These are phyloP conservation scores for Oasisia sp. DNA, from an alignment of 2,888 invertebrate species.

Conservation along the genomic window DNA sequence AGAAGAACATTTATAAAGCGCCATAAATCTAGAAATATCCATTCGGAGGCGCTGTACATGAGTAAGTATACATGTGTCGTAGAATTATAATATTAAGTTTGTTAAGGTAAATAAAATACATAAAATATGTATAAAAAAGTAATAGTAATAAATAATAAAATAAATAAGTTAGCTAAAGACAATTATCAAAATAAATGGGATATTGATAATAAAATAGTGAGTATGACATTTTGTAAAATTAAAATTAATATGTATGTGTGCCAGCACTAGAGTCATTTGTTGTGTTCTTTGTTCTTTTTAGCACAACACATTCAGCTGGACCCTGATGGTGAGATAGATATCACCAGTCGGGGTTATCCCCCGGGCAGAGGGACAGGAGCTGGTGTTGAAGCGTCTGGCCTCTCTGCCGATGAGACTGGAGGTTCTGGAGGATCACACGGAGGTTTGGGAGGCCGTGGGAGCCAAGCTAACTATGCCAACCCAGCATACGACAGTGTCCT, in stretches of 20 bases:
- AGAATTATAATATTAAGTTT: no score
- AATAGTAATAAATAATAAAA: no score
- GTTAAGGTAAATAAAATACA: no score
- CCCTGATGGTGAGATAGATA: constrained; percentile 47
- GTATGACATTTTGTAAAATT: background rate
- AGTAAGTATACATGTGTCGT: no score
- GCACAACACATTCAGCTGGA: constrained; percentile 50
- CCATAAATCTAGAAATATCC: no score
- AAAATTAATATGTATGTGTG: background rate
- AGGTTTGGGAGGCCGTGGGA: constrained; percentile 50
- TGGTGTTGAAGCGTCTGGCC: constrained; percentile 31
- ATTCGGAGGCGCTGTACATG: no score
- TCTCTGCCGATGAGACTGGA: background rate
- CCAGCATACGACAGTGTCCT: constrained; percentile 44
- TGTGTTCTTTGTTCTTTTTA: constrained; percentile 34
- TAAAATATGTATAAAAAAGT: no score
- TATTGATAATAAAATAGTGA: no score
- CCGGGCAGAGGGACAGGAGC: constrained; percentile 43
- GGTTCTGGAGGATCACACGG: constrained; percentile 53
- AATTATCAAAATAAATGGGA: no score
- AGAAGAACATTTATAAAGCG: no score
- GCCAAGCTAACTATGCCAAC: constrained; percentile 35
- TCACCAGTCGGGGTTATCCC: constrained; percentile 41
- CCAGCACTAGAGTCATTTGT: background rate
- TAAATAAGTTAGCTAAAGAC: no score